A percentile compares a stretch with the other conserved stretches of the same genome.
Conservation (phyloP, 2,797 vertebrate genomes). For the Eospalax fontanierii region DNA sequence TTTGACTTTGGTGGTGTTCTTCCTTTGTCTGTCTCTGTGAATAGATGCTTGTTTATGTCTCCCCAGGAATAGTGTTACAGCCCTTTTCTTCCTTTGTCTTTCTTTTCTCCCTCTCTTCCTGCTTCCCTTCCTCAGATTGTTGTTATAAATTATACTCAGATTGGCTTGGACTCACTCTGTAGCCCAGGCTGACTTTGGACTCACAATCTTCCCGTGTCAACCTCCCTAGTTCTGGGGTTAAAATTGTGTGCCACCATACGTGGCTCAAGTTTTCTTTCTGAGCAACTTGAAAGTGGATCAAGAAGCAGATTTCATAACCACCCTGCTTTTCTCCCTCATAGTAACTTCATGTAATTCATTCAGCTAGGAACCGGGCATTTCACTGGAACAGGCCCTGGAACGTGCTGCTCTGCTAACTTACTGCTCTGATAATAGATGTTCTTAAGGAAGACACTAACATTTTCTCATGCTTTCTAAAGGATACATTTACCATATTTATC, state of each 20-base stretch:
- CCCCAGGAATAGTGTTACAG: too few species aligned
- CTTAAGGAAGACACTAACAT: conserved; percentile 46
- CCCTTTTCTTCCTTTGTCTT: neutral
- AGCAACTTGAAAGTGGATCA: neutral
- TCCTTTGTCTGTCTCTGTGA: too few species aligned
- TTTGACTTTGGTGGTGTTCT: too few species aligned
- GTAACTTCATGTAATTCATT: neutral
- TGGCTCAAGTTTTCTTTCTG: neutral
- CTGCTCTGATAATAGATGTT: conserved; percentile 14
- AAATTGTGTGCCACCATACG: neutral
- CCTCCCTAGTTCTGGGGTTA: neutral
- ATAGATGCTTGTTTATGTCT: too few species aligned
- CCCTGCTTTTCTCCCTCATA: neutral
- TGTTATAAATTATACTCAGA: too few species aligned
- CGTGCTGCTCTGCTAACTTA: neutral
- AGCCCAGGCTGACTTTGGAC: neutral
- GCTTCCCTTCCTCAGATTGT: accelerated
- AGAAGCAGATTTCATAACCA: neutral
- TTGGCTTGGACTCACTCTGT: neutral
- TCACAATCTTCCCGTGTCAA: neutral
- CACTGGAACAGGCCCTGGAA: neutral
- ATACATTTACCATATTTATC: conserved; percentile 48
- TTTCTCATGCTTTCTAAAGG: conserved; percentile 43
- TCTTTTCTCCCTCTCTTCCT: neutral
- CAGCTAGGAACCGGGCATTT: neutral